Evolutionary conservation across 2,113 vertebrate species (phyloP).

Genomic region (Alces alces): DNA sequence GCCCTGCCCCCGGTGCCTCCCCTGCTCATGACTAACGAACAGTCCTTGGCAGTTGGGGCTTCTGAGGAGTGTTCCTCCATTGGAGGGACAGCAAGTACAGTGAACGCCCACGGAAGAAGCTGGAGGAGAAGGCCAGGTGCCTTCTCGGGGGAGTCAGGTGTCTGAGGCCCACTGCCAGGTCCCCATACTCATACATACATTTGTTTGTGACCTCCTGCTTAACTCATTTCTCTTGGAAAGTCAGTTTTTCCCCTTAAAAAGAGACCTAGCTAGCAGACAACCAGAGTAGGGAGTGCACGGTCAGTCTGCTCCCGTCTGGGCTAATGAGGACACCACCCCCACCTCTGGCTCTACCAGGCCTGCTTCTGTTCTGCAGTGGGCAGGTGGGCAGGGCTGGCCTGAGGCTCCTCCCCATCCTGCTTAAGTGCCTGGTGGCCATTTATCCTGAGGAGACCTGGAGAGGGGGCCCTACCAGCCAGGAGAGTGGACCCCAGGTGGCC

Average conservation of each 20-base stretch:
- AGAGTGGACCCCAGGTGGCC: not conserved
- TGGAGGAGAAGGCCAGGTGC: not conserved
- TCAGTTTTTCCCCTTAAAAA: not conserved
- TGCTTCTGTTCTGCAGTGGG: not conserved
- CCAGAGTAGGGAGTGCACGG: not conserved
- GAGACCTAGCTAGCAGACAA: not conserved
- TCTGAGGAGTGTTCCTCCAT: not conserved
- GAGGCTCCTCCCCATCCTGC: not conserved
- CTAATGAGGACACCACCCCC: not conserved
- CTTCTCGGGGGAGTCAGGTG: not conserved
- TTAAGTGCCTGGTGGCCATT: not conserved
- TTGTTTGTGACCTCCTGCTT: not conserved
- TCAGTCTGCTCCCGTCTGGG: not conserved
- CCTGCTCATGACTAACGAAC: not conserved
- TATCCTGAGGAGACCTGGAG: not conserved
- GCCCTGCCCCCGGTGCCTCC: not conserved
- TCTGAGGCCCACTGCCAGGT: not conserved
- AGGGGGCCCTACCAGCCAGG: not conserved
- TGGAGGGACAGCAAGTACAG: accelerated
- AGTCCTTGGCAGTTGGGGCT: not conserved
- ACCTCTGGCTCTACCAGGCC: accelerated
- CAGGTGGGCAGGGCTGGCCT: too few species aligned
- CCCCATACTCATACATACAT: not conserved
- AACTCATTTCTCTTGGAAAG: not conserved
- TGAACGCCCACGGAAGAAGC: not conserved